phyloP scores from a whole-genome alignment of 37 sponge, comb jelly and placozoan genomes.

The Lycopodina hypogea region DNA sequence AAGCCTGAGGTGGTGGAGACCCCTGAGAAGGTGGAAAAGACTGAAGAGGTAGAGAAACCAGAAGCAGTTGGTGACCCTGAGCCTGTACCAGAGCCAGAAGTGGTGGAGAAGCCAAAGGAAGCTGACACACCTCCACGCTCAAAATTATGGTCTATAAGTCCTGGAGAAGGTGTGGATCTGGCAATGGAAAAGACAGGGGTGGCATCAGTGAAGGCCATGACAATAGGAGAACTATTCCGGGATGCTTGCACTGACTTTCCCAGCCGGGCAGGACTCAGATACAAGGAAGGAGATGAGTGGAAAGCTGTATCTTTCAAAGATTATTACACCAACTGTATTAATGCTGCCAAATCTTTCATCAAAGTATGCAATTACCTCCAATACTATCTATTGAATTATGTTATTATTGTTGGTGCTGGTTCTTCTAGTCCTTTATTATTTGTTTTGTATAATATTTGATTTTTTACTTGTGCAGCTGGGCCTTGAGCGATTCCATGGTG shows the following conservation, averaged over 20 bases:
- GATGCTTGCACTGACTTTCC: slow-evolving; percentile 4
- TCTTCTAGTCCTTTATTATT: background rate
- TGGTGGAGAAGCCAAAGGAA: background rate
- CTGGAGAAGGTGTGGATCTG: slow-evolving; percentile 45
- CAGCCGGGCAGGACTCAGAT: slow-evolving; percentile 30
- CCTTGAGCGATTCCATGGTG: slow-evolving; percentile 59
- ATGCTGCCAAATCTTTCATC: slow-evolving; percentile 74
- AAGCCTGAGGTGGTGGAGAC: too few species aligned
- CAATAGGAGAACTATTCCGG: slow-evolving; percentile 39
- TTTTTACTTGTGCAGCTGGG: slow-evolving; percentile 53
- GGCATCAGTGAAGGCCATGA: slow-evolving; percentile 22
- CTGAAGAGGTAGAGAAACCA: background rate
- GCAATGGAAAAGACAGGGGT: slow-evolving; percentile 25
- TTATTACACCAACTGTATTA: slow-evolving; percentile 25
- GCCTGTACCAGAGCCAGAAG: background rate
- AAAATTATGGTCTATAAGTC: slow-evolving; percentile 32
- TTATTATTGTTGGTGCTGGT: background rate
- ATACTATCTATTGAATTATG: too few species aligned
- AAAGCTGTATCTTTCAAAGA: slow-evolving; percentile 8
- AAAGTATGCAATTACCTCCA: slow-evolving; percentile 41
- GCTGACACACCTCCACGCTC: background rate
- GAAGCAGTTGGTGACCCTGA: background rate
- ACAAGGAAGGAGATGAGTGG: slow-evolving; percentile 37
- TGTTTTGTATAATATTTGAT: background rate
- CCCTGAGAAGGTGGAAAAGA: background rate